These are phyloP conservation scores for Napeogenes sylphis DNA, from an alignment of 2,888 invertebrate genomes.

Conservation along the genomic window DNA sequence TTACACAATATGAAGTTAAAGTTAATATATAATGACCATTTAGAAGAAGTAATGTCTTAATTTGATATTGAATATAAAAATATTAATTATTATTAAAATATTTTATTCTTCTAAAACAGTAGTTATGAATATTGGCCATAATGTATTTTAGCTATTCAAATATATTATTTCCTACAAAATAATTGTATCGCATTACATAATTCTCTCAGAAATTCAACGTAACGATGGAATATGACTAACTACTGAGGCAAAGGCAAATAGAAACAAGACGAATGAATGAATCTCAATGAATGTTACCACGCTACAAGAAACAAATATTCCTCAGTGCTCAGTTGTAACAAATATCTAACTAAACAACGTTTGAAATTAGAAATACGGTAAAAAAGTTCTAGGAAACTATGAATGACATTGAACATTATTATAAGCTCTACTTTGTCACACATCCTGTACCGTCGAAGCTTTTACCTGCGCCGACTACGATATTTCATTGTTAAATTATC, in stretches of 20 bases:
- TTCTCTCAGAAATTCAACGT: background rate
- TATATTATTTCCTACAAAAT: no score
- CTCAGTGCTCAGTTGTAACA: conserved; percentile 3
- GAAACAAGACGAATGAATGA: conserved; percentile 14
- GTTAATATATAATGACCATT: no score
- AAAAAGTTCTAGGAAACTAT: conserved; percentile 42
- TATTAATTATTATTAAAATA: no score
- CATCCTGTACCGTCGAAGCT: conserved; percentile 66
- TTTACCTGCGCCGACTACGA: conserved; percentile 55
- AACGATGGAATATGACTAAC: background rate
- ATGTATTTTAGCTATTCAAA: no score
- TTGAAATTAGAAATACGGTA: conserved; percentile 19
- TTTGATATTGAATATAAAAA: no score
- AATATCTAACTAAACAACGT: background rate
- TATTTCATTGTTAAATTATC: conserved; percentile 58
- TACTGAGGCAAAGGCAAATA: background rate
- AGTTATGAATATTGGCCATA: no score
- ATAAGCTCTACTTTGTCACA: conserved; percentile 50
- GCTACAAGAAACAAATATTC: conserved; percentile 10
- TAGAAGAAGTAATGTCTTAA: no score
- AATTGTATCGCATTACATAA: background rate
- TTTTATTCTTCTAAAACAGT: no score
- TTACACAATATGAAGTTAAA: no score
- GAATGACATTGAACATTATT: conserved; percentile 47
- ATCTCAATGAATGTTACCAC: conserved; percentile 11